phyloP scores from a whole-genome alignment of 1,140 invertebrate species.

The Telenomus remus region DNA sequence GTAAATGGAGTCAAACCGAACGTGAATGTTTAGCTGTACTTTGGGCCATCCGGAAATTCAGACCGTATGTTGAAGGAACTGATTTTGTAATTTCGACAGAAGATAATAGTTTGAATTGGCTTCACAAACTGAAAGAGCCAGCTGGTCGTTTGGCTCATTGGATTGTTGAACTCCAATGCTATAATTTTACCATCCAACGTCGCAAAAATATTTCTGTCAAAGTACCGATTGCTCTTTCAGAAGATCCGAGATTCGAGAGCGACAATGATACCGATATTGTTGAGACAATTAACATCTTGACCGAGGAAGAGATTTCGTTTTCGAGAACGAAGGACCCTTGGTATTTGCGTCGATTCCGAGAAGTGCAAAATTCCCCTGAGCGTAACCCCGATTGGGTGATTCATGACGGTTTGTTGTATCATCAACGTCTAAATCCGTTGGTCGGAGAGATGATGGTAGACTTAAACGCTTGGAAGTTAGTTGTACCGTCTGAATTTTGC shows the following conservation, averaged over 20 bases:
- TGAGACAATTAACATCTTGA: background rate
- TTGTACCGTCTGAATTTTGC: background rate
- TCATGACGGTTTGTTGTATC: background rate
- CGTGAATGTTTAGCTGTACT: background rate
- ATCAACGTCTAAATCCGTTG: background rate
- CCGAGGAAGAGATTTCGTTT: background rate
- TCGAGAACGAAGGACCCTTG: background rate
- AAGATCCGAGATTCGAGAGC: background rate
- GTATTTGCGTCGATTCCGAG: background rate
- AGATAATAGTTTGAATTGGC: background rate
- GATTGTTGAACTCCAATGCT: constrained; percentile 57
- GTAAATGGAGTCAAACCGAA: background rate
- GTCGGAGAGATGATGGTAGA: background rate
- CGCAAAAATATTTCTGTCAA: constrained; percentile 17
- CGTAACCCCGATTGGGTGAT: background rate
- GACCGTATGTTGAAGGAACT: background rate
- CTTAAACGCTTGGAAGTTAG: background rate
- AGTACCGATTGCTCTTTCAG: constrained; percentile 26
- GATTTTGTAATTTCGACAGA: background rate
- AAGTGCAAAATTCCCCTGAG: background rate
- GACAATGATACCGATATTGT: background rate
- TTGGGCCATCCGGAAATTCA: background rate
- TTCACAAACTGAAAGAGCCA: constrained; percentile 2
- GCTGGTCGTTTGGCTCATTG: constrained; percentile 9
- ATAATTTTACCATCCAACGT: constrained; percentile 66